These are phyloP conservation scores for Platynereis dumerilii DNA, from an alignment of 2,888 invertebrate species.

Conservation along the genomic window DNA sequence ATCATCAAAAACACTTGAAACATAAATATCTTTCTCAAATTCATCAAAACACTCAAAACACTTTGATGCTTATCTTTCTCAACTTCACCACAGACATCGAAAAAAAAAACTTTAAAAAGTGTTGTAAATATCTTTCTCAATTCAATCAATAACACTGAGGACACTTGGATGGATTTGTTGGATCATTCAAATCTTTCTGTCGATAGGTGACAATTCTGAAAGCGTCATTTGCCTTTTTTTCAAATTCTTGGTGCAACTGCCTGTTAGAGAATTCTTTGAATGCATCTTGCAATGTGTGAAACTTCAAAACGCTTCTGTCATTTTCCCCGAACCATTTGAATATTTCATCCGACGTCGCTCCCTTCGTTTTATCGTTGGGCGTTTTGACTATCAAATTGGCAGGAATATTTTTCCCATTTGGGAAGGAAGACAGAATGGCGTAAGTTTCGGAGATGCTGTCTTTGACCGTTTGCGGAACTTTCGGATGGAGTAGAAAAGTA, in stretches of 20 bases:
- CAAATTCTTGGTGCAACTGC: not conserved
- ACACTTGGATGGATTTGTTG: too few relatives aligned
- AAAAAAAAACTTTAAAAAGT: too few relatives aligned
- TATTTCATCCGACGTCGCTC: not conserved
- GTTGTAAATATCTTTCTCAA: too few relatives aligned
- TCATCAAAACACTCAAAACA: too few relatives aligned
- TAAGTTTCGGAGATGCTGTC: too few relatives aligned
- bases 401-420: not conserved
- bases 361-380: not conserved
- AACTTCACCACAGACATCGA: too few relatives aligned
- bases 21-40: too few relatives aligned
- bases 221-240: not conserved
- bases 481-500: slow-evolving; percentile 16
- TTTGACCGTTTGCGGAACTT: slow-evolving; percentile 5
- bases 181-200: too few relatives aligned
- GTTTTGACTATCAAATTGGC: not conserved
- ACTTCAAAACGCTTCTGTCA: not conserved
- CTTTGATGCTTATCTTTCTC: too few relatives aligned
- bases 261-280: not conserved
- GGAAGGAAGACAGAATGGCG: not conserved
- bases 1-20: too few relatives aligned
- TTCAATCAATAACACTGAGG: too few relatives aligned
- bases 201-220: not conserved
- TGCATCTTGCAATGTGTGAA: not conserved
- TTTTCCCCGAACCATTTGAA: not conserved